Conservation (phyloP, 1,140 invertebrate genomes). For the Mamestra configurata region DNA sequence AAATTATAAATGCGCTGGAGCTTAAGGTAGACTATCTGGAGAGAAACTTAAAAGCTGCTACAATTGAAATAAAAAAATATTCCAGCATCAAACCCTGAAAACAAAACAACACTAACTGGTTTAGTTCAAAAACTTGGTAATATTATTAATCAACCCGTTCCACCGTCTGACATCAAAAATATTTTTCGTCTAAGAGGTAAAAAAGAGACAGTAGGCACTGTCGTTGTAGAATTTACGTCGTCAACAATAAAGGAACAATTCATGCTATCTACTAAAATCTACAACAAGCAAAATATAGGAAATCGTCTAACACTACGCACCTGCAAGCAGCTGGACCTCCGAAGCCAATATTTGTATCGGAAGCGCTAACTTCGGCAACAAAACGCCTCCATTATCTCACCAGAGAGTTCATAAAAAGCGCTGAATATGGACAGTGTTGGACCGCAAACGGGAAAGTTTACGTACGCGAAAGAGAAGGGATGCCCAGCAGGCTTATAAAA, state of each 20-base stretch:
- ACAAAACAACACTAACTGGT: background rate
- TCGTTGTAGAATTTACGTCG: background rate
- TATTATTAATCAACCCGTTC: background rate
- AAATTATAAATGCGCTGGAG: background rate
- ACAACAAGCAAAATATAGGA: background rate
- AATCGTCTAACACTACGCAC: background rate
- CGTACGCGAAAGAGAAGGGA: background rate
- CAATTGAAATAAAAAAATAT: background rate
- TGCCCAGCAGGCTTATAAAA: background rate
- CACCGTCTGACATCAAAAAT: background rate
- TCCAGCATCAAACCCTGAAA: background rate
- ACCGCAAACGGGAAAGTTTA: background rate
- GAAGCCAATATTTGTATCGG: background rate
- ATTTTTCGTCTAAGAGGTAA: background rate
- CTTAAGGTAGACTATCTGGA: background rate
- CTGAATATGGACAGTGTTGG: background rate
- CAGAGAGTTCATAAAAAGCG: background rate
- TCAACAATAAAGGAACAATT: background rate
- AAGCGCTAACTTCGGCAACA: background rate
- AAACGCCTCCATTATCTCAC: background rate
- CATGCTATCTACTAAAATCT: background rate
- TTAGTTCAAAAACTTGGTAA: background rate
- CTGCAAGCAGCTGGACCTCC: background rate
- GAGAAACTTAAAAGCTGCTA: background rate
- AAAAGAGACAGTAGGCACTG: background rate